Evolutionary conservation across 2,113 vertebrate species (phyloP).

Genomic region (Crocuta crocuta): DNA sequence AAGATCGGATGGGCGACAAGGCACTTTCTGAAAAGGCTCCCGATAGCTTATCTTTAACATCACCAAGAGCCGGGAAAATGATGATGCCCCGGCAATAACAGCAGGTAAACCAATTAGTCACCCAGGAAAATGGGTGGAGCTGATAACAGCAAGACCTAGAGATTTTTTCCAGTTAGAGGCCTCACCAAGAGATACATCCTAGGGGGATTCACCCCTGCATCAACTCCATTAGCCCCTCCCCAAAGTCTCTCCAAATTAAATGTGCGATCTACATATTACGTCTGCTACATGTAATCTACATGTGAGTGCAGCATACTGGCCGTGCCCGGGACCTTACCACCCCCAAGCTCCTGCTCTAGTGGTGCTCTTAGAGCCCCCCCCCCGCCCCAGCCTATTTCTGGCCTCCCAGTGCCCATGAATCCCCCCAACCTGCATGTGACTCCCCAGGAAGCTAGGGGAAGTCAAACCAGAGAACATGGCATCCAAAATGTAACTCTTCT

Average conservation of each 20-base stretch:
- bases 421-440: neutral
- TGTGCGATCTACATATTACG: neutral
- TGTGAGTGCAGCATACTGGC: neutral
- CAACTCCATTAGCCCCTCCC: neutral
- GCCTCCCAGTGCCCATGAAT: neutral
- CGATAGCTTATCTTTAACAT: neutral
- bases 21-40: neutral
- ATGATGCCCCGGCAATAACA: neutral
- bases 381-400: neutral
- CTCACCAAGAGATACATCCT: neutral
- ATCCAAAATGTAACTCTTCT: neutral
- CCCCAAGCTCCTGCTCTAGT: neutral
- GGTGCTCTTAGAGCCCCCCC: neutral
- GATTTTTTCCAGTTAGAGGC: neutral
- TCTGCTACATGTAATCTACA: neutral
- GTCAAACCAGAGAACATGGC: neutral
- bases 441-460: neutral
- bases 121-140: neutral
- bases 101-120: neutral
- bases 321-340: neutral
- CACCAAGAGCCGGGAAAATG: neutral
- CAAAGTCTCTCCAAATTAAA: neutral
- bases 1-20: neutral
- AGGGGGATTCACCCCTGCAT: accelerated
- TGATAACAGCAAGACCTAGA: neutral